These are phyloP conservation scores for Marmota monax DNA, from an alignment of 2,113 vertebrate species.

Conservation along the genomic window DNA sequence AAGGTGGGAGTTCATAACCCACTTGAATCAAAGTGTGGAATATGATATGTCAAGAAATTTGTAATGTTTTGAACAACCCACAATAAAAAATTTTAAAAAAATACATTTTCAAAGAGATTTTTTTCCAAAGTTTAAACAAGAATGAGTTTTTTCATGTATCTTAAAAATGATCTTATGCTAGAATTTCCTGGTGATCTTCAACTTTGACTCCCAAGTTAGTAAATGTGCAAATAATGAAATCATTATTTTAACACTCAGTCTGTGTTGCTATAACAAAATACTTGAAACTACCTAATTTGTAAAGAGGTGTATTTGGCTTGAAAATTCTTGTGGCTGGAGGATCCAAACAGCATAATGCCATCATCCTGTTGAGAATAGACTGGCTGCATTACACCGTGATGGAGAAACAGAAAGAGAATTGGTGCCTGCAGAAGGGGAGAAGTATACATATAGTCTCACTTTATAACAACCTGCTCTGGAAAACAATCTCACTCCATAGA, in stretches of 20 bases:
- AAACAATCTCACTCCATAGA: not conserved
- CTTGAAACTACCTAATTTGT: not conserved
- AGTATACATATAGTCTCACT: not conserved
- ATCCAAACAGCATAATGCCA: not conserved
- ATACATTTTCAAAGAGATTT: not conserved
- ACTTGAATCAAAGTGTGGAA: no score
- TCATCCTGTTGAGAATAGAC: not conserved
- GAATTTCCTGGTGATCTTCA: not conserved
- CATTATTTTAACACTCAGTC: not conserved
- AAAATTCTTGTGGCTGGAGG: not conserved
- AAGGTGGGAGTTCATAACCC: no score
- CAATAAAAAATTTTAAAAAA: no score
- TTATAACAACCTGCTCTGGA: not conserved
- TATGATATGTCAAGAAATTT: no score
- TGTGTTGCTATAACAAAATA: not conserved
- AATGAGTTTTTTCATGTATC: not conserved
- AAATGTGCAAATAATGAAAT: not conserved
- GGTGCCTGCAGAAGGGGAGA: not conserved
- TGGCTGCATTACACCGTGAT: not conserved
- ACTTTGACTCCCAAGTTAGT: not conserved
- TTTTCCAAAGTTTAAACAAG: not conserved
- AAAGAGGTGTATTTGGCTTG: not conserved
- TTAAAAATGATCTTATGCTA: not conserved
- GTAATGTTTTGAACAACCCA: no score
- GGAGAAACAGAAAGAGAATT: not conserved